phyloP scores from a whole-genome alignment of 1,140 invertebrate species.

The Samia ricini region DNA sequence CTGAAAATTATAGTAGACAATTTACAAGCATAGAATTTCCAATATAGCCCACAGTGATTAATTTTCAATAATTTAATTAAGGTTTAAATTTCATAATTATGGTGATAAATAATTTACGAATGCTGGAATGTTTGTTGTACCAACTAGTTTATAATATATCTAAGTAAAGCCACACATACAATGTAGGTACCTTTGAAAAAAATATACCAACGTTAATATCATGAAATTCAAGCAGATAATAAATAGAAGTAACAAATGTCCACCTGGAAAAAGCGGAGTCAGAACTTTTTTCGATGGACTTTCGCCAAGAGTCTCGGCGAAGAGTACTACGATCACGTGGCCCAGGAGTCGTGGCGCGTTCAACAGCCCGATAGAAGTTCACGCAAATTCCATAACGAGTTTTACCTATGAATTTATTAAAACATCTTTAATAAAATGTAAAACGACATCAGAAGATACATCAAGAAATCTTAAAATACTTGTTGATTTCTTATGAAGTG shows the following conservation, averaged over 20 bases:
- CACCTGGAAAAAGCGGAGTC: conserved; percentile 96
- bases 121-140: too few species aligned
- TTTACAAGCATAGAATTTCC: too few species aligned
- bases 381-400: conserved; percentile 97
- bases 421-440: conserved; percentile 1
- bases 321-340: conserved; percentile 80
- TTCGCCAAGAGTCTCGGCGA: conserved; percentile 91
- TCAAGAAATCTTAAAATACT: neutral
- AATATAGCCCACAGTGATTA: too few species aligned
- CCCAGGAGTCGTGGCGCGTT: conserved; percentile 76
- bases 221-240: neutral
- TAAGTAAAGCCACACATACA: too few species aligned
- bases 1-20: too few species aligned
- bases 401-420: conserved; percentile 78
- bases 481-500: too few species aligned
- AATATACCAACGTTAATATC: neutral
- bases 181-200: neutral
- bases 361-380: conserved; percentile 97
- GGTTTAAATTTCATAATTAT: too few species aligned
- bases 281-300: conserved; percentile 93
- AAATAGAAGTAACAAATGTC: conserved; percentile 31
- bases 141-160: too few species aligned
- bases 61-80: too few species aligned
- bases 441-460: neutral
- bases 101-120: too few species aligned